Evolutionary conservation across 2,888 invertebrate species (phyloP), one percentile per base, ranked within the genome.

Genomic region (Rotaria macrura): DNA sequence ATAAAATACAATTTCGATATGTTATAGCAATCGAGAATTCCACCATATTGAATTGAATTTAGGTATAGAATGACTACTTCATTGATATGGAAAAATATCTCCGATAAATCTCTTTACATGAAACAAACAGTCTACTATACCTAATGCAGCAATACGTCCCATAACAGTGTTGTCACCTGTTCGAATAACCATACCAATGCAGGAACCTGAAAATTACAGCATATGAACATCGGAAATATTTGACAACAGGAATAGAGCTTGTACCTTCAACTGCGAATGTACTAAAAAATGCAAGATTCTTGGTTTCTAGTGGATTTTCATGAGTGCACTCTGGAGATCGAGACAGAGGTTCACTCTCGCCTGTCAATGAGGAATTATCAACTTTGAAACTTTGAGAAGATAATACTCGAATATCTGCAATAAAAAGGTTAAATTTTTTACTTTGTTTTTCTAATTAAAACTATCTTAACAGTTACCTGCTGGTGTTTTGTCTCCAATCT

Each of bases 391-490:
- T 88, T 72, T 89, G 89, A 12, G 89, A 88, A 85, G 88, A 88
- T 20, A 90, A 87, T 52, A 90, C 88, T 29, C 90, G 87, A 79
- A 89, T 87, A 85, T 90, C 79, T 65, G 38, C 3, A 7, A 65
- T 65, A 20, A 7, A 65, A 20, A 89, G 12, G 90, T 89, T 25
- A 90, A 6, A 4, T 0, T 17, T 12, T 52, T 23, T 52, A 6
- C 6, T 52, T 23, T 23, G 0, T 23, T 52, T 23, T 52, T 52
- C 20, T 23, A 20, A 5, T 52, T 23, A 52, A 23, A 17, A 14
- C 34, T 17, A 65, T 29, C n/a, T n/a, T 14, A 34, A 17, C 6
- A 17, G 1, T 2, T 65, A 65, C 65, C 97, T 89, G 97, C 97
- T 85, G 87, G 87, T 52, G 86, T 79, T 57, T 85, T 52, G 49